Percentiles rank a stretch among this genome's conserved stretches.
Evolutionary conservation across 2,888 invertebrate genomes (phyloP).

Genomic region (Tigriopus californicus): DNA sequence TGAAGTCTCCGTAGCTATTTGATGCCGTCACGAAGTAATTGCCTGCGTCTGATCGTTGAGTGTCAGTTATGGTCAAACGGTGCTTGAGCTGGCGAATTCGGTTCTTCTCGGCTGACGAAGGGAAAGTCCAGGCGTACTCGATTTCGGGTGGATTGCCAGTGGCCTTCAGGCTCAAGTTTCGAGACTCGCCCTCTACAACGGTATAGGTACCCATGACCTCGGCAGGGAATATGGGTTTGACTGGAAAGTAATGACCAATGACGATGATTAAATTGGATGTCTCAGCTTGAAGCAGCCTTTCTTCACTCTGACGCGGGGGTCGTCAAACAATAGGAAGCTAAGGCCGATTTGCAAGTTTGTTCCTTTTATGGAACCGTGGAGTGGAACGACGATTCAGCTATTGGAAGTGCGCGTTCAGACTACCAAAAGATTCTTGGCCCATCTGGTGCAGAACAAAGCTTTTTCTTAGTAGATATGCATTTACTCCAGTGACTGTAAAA

Average conservation of each 20-base stretch:
- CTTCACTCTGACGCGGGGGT: no score
- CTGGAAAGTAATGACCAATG: background rate
- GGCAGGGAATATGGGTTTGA: background rate
- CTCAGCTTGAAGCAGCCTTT: no score
- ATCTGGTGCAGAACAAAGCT: no score
- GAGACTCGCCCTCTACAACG: background rate
- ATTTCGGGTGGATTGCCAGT: constrained; percentile 3
- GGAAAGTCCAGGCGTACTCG: background rate
- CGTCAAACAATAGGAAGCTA: no score
- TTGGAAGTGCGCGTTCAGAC: no score
- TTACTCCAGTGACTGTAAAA: no score
- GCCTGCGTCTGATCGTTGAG: background rate
- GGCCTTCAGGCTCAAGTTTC: constrained; percentile 1
- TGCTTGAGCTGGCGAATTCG: background rate
- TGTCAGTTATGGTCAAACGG: background rate
- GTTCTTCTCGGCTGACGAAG: background rate
- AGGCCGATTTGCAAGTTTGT: no score
- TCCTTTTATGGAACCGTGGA: no score
- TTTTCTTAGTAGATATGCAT: no score
- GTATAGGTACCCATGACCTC: background rate
- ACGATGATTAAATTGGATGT: no score
- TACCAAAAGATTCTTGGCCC: no score
- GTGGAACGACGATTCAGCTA: no score
- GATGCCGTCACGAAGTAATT: background rate
- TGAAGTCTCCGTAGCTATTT: constrained; percentile 2